phyloP scores from a whole-genome alignment of 1,140 invertebrate species.

The Drosophila rhopaloa region DNA sequence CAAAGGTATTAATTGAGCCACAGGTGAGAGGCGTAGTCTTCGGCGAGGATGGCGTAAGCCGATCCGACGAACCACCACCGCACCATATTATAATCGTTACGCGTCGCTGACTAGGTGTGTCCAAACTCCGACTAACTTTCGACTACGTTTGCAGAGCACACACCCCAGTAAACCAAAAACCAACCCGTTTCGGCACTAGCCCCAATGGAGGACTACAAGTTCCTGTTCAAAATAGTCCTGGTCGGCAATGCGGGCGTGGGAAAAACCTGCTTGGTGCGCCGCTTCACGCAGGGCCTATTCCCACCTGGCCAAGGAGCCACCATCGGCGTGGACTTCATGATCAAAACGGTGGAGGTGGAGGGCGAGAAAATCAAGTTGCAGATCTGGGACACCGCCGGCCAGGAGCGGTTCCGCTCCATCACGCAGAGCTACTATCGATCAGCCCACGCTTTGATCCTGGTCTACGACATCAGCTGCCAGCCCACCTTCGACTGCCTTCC shows the following conservation, averaged over 20 bases:
- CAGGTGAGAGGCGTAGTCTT: conserved; percentile 46
- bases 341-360: conserved; percentile 99
- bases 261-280: conserved; percentile 95
- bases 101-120: conserved; percentile 77
- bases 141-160: conserved; percentile 31
- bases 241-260: conserved; percentile 98
- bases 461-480: conserved; percentile 99
- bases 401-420: conserved; percentile 96
- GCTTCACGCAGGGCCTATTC: conserved; percentile 96
- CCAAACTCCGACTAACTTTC: conserved; percentile 46
- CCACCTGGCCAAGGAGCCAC: conserved; percentile 99
- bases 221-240: conserved; percentile 98
- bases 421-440: conserved; percentile 99
- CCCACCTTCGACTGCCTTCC: conserved; percentile 98
- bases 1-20: conserved; percentile 49
- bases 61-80: conserved; percentile 39
- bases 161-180: conserved; percentile 7
- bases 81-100: conserved; percentile 49
- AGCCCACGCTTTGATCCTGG: conserved; percentile 98
- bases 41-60: conserved; percentile 52
- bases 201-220: conserved; percentile 98
- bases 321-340: conserved; percentile 99
- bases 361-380: conserved; percentile 99
- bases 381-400: conserved; percentile 95
- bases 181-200: not conserved